These are phyloP conservation scores for Cephalopachus bancanus DNA, from an alignment of 2,797 vertebrate genomes.

Conservation along the genomic window DNA sequence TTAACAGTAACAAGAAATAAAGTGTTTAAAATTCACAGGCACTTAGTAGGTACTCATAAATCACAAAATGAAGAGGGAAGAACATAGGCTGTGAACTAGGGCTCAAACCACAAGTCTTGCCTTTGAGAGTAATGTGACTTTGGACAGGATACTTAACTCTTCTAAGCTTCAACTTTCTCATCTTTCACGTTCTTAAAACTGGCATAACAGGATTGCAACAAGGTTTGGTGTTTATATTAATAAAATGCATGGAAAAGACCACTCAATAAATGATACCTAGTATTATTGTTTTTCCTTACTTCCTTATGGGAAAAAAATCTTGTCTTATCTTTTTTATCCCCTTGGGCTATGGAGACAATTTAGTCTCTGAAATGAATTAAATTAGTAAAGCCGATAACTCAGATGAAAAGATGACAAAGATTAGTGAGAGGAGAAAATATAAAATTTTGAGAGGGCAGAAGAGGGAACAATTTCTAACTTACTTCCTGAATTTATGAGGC, in stretches of 20 bases:
- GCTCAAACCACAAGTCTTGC: background rate
- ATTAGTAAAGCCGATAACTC: background rate
- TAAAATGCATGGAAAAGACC: background rate
- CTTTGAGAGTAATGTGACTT: background rate
- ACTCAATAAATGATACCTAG: background rate
- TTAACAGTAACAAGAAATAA: background rate
- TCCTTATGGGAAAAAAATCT: background rate
- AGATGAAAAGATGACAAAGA: background rate
- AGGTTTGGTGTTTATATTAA: background rate
- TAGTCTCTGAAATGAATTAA: slow-evolving; percentile 5
- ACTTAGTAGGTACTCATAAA: background rate
- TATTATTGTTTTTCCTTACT: slow-evolving; percentile 8
- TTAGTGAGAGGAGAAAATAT: background rate
- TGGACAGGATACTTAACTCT: background rate
- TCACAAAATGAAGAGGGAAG: background rate
- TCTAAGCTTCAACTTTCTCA: background rate
- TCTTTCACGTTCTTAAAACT: background rate
- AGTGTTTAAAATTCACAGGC: background rate
- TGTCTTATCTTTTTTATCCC: background rate
- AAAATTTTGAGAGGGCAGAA: background rate
- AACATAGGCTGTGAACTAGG: background rate
- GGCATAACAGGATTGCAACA: background rate
- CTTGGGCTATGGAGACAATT: background rate
- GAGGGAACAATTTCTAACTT: background rate
- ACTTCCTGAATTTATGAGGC: background rate